Conservation (phyloP, 2,888 invertebrate species). For the Chymomyza caudatula region DNA sequence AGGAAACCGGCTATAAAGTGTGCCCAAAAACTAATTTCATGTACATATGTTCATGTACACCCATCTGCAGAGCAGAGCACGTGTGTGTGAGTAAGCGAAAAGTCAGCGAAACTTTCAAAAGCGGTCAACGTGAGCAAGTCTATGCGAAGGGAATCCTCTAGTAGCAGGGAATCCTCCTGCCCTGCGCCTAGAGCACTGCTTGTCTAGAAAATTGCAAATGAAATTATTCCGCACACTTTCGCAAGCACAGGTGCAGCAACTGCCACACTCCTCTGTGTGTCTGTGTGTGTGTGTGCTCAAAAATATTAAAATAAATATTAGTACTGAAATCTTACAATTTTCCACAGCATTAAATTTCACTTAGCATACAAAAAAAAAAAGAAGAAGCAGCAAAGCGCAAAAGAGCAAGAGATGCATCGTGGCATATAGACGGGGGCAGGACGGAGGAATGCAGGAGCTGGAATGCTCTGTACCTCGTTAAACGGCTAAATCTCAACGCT, state of each 20-base stretch:
- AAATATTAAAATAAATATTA: conserved; percentile 52
- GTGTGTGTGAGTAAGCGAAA: not conserved
- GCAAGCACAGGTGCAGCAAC: not conserved
- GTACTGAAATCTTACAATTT: conserved; percentile 49
- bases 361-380: conserved; percentile 35
- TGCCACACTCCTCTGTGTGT: not conserved
- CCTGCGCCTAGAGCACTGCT: not conserved
- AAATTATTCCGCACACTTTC: conserved; percentile 35
- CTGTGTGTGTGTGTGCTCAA: conserved; percentile 15
- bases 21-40: conserved; percentile 43
- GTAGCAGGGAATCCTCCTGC: not conserved
- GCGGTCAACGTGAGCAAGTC: not conserved
- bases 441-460: not conserved
- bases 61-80: not conserved
- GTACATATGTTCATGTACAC: conserved; percentile 2
- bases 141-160: too few relatives aligned
- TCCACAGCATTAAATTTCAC: conserved; percentile 59
- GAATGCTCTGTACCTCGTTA: not conserved
- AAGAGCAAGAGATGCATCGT: not conserved
- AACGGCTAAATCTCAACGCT: not conserved
- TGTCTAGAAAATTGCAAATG: conserved; percentile 39
- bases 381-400: not conserved
- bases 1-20: not conserved
- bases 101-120: not conserved
- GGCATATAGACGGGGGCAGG: conserved; percentile 4